Evolutionary conservation across 2,113 vertebrate species (phyloP), one percentile per base, ranked within the genome.

Genomic region (Erythrocercus mccallii): DNA sequence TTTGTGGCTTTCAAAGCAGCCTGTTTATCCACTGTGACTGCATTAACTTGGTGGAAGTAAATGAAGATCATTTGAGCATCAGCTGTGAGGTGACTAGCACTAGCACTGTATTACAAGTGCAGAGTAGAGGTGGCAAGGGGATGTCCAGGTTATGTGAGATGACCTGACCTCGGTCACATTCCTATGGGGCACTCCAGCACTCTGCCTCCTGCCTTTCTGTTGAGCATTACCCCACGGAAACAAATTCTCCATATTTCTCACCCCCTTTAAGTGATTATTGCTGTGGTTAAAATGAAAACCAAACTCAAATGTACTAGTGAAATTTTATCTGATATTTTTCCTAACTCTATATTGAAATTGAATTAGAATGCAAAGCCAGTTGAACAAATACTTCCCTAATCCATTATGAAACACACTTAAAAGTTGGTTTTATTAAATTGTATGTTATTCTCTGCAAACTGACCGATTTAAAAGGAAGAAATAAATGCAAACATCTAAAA

Each of bases 391-490:
- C 6, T 2, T 80, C 15, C 35, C 54, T 44, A 70, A 81, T 81
- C 70, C 74, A 95, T 86, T 62, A 73, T 15, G 47, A 90, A 90
- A 27, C 50, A n/a, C 27, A 17, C 24, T 93, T 64, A 58, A 66
- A 82, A 80, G 70, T 82, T 51, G 81, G 28, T 73, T 88, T 90
- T 90, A 86, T 88, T 93, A 81, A 95, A 94, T 95, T 88, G 73
- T 48, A 85, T 42, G 66, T 92, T 94, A 77, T 81, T 90, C 56
- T 27, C 21, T 64, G 58, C 19, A 96, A 96, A 95, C 50, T 77
- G 79, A 73, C 30, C 11, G 0, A 86, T 88, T 90, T 45, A 88
- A 82, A 95, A 18, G 37, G 48, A 94, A 83, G 71, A 94, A 95
- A 96, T 51, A 95, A 85, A 88, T 2, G 62, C 85, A 94, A 92